Percentiles rank a stretch among this genome's conserved stretches.
These are phyloP conservation scores for Diplodus sargus DNA, from an alignment of 2,797 vertebrate species.

Conservation along the genomic window DNA sequence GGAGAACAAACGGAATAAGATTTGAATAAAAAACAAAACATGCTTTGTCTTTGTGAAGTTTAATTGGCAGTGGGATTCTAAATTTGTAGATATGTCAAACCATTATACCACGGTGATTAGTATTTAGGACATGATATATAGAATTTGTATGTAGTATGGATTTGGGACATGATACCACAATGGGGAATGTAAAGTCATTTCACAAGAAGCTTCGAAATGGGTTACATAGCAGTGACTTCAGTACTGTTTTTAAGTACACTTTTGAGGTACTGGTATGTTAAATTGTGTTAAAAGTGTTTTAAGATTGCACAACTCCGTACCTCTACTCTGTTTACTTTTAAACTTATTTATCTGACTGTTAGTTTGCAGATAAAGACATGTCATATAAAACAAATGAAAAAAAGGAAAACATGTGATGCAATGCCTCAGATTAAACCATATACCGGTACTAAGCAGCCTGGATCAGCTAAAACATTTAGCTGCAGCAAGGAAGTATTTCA, in stretches of 20 bases:
- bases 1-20: background rate
- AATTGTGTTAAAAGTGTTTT: background rate
- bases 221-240: background rate
- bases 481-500: background rate
- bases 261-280: background rate
- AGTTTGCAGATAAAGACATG: background rate
- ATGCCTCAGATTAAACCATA: background rate
- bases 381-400: background rate
- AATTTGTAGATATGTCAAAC: background rate
- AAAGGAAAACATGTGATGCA: background rate
- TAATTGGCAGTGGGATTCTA: background rate
- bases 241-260: background rate
- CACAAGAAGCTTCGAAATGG: background rate
- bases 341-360: no score
- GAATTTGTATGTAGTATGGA: background rate
- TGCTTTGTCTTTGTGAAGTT: background rate
- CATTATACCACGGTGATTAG: background rate
- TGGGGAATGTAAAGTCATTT: background rate
- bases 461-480: no score
- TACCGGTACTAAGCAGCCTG: background rate
- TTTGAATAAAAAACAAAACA: no score
- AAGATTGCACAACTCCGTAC: background rate
- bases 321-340: background rate
- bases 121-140: background rate
- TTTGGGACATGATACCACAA: background rate